A percentile compares a stretch with the other conserved stretches of the same genome.
Conservation (phyloP, 2,113 vertebrate species). For the Ranitomeya variabilis region DNA sequence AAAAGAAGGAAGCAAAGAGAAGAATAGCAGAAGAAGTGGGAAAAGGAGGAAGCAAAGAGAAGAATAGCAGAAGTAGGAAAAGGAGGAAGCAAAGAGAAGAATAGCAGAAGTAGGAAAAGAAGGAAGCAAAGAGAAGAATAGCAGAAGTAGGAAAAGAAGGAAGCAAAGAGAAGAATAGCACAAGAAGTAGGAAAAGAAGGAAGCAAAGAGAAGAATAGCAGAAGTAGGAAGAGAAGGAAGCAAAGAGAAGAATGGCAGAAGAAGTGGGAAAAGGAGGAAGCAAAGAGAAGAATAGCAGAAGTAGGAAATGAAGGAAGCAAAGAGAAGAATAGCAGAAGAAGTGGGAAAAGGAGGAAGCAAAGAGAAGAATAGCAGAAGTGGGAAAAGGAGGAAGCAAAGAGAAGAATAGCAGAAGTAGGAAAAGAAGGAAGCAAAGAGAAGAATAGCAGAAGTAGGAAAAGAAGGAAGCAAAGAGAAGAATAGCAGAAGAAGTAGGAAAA, state of each 20-base stretch:
- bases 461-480: too few relatives aligned
- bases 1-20: too few relatives aligned
- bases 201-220: neutral
- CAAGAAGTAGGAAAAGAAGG: neutral
- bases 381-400: too few relatives aligned
- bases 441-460: neutral
- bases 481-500: too few relatives aligned
- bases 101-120: neutral
- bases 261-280: too few relatives aligned
- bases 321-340: too few relatives aligned
- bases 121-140: neutral
- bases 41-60: too few relatives aligned
- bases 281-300: too few relatives aligned
- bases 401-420: neutral
- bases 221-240: neutral
- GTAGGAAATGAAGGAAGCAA: neutral
- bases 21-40: too few relatives aligned
- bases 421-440: neutral
- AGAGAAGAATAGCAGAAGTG: neutral
- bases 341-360: neutral
- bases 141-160: too few relatives aligned
- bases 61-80: neutral
- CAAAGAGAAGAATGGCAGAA: neutral
- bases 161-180: neutral
- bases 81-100: neutral